Evolutionary conservation across 2,113 vertebrate species (phyloP).

Genomic region (Actinemys pallida): DNA sequence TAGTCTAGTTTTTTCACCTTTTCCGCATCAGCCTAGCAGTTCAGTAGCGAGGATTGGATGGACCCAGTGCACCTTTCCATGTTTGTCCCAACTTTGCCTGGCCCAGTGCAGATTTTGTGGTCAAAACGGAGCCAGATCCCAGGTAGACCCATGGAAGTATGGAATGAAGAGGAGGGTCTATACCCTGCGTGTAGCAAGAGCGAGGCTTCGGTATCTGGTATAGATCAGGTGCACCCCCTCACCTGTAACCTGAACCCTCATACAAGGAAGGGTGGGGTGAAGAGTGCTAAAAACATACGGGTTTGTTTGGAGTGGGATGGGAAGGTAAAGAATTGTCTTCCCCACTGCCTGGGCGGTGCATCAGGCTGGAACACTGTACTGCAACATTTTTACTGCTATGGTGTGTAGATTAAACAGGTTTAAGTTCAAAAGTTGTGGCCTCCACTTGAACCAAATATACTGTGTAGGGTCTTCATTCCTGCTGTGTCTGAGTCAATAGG

Average conservation of each 20-base stretch:
- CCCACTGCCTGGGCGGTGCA: neutral
- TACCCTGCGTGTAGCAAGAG: neutral
- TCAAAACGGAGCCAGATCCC: neutral
- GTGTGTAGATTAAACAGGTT: neutral
- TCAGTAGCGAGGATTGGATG: neutral
- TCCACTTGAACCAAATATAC: neutral
- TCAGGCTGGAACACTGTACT: neutral
- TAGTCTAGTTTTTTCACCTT: neutral
- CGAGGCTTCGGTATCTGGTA: neutral
- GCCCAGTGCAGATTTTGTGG: neutral
- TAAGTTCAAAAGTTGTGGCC: neutral
- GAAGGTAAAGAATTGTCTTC: neutral
- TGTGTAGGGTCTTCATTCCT: neutral
- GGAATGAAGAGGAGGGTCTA: neutral
- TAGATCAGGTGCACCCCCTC: neutral
- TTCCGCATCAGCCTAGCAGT: neutral
- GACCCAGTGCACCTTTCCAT: neutral
- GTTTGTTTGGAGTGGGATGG: neutral
- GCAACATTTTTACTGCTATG: neutral
- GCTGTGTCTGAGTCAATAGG: fast-evolving
- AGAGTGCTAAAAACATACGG: neutral
- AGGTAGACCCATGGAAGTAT: neutral
- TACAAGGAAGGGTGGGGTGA: neutral
- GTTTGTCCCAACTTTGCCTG: neutral
- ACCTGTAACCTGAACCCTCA: neutral